Base-by-base conservation (phyloP, 2,113 vertebrate species). In the Rutilus rutilus region DNA sequence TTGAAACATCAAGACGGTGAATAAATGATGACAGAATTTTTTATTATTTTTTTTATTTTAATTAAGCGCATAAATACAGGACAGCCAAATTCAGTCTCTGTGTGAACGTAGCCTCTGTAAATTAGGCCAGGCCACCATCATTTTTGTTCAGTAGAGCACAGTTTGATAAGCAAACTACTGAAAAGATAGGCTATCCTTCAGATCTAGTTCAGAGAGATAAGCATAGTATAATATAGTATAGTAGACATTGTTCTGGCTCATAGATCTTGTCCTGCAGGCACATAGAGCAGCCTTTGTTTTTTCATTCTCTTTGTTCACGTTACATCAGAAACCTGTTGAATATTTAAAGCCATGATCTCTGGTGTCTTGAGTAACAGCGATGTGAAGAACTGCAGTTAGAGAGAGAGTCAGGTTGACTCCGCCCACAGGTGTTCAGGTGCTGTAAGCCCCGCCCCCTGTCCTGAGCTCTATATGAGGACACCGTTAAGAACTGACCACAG, bases 261-360 rank as follows among this genome's bases (percentile, higher is more conserved):
- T 62, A 39, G 85, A 69, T 42, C 39, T 77, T 50, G 42, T 69
- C 25, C 8, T 83, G 82, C 80, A 39, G 60, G 47, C 82, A 27
- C 65, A 89, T 85, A 83, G 80, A 71, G 71, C 77, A 8, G 21
- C 36, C 82, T 62, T 77, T 89, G 85, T 81, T 45, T 86, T 78
- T 77, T 87, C 82, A 25, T 57, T 30, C 45, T 62, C 77, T 80
- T 79, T 75, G 62, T 87, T 80, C 88, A 64, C 5, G 60, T 30
- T 78, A 59, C 64, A 85, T 23, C 30, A 73, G 52, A 73, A 83
- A 74, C 82, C 85, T 89, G 85, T 39, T 89, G 85, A 89, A 89
- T 89, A 86, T 87, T 89, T 85, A 79, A 89, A 73, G 52, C 62
- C 50, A 19, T 59, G 85, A n/a, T 84, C 76, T 80, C 86, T 52